Base-by-base conservation (phyloP, 2,113 vertebrate genomes). In the Melanocharis versteri region DNA sequence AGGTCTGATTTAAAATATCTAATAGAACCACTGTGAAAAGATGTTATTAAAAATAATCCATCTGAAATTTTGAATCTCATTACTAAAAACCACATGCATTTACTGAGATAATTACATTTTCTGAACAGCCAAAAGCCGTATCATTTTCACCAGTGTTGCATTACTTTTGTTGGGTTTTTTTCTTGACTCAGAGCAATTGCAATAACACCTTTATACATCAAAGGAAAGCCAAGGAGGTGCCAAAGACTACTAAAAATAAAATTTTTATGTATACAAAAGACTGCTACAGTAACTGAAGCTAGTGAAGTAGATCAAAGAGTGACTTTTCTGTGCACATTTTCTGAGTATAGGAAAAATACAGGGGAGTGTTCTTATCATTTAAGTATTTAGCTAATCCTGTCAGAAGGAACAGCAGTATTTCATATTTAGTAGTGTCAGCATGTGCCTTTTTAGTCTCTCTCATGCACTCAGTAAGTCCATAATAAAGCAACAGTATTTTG, bases 1-100 rank as follows among this genome's bases (percentile, higher is more conserved):
- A 83, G 56, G 40, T 84, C 53, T 87, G 62, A 75, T 84, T 72
- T 78, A 92, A 57, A 95, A 48, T 61, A 72, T 42, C 24, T 69
- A 81, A 90, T 44, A 94, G 81, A 85, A 22, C 64, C 18, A 45
- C 77, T 39, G 28, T 83, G 58, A 93, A 94, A 94, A 94, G 37
- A 83, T 44, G 50, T 76, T 95, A 93, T 69, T 93, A 91, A 96
- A 95, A 96, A 62, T 85, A 92, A 95, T 89, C 76, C 33, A 4
- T 80, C 62, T 90, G 66, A 91, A 94, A 77, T 90, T 39, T 64
- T 87, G 69, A 93, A 64, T 87, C 48, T 87, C 22, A 39, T 96
- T 96, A 86, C 15, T 23, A 66, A 96, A 89, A 26, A 40, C 66
- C 69, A 83, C 58, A 45, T 75, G 21, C 31, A 60, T 92, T 79